Evolutionary conservation across 2,797 vertebrate genomes (phyloP), one percentile per base, ranked within the genome.

Genomic region (Astyanax mexicanus): DNA sequence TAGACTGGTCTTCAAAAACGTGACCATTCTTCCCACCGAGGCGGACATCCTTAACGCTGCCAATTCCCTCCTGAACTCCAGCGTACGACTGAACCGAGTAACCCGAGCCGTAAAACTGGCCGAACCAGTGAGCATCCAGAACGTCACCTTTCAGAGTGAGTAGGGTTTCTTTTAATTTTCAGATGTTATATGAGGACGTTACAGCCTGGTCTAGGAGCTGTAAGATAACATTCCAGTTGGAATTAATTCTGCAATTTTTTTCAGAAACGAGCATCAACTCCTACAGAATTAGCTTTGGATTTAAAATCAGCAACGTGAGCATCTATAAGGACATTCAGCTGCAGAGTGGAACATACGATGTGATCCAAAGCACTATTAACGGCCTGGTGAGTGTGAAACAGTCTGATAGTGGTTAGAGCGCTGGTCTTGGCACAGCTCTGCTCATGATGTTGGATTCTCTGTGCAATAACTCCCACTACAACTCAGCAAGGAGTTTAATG

Each of bases 311-410:
- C n/a, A 62, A 78, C 55, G 75, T 83, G 35, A 62, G 6, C 19
- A 54, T 83, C 40, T 38, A 69, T 61, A 9, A 38, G 11, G 69
- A 72, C 13, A 3, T 11, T 75, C 55, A 55, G 17, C 49, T 65
- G 9, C 45, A 29, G 29, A 65, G 66, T 12, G 27, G 37, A 25
- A 81, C 81, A 42, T 76, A 73, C 44, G 4, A 8, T 3, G 0
- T 52, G 78, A 81, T 83, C 21, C 51, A 81, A 64, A 9, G 35
- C 1, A 54, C 75, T 1, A 61, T 83, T 25, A 83, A 83, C 54
- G 35, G 40, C 9, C 13, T 83, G 79, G 81, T 83, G 11, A 83
- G 75, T 55, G n/a, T n/a, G n/a, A n/a, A n/a, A n/a, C n/a, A n/a
- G n/a, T n/a, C n/a, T n/a, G n/a, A n/a, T n/a, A n/a, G n/a, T n/a